phyloP scores from a whole-genome alignment of 2,888 invertebrate genomes.

The Muscina levida region DNA sequence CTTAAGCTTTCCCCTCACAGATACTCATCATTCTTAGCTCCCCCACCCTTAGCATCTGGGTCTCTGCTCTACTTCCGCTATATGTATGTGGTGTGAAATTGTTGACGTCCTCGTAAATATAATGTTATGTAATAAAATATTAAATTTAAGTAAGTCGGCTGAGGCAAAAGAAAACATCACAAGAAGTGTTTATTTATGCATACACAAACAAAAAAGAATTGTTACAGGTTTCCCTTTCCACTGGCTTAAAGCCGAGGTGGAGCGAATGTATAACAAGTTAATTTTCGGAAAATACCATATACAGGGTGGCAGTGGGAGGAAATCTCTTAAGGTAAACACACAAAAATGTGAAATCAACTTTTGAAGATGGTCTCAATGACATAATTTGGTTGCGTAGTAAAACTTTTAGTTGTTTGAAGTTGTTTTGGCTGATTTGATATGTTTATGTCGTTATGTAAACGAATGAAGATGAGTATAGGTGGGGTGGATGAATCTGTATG shows the following conservation, averaged over 20 bases:
- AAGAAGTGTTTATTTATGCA: slow-evolving; percentile 62
- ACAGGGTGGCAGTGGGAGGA: not conserved
- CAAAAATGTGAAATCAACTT: not conserved
- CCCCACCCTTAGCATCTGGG: not conserved
- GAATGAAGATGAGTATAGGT: not conserved
- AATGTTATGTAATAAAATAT: slow-evolving; percentile 64
- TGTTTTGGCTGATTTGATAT: not conserved
- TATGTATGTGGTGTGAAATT: slow-evolving; percentile 62
- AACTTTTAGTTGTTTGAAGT: not conserved
- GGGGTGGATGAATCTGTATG: too few relatives aligned
- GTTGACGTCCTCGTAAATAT: slow-evolving; percentile 66
- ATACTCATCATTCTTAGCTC: not conserved
- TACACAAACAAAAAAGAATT: slow-evolving; percentile 49
- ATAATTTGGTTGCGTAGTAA: not conserved
- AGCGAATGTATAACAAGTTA: slow-evolving; percentile 28
- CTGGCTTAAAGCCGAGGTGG: not conserved
- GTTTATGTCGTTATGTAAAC: slow-evolving; percentile 2
- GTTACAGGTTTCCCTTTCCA: slow-evolving; percentile 39
- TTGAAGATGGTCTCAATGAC: slow-evolving; percentile 2
- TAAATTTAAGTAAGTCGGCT: slow-evolving; percentile 54
- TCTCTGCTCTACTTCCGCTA: not conserved
- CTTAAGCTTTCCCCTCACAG: slow-evolving; percentile 22
- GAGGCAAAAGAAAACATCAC: slow-evolving; percentile 47
- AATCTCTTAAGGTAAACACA: slow-evolving; percentile 14
- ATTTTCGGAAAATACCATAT: slow-evolving; percentile 16